Conservation (phyloP, 2,888 invertebrate species). For the Choristoneura rosaceana region DNA sequence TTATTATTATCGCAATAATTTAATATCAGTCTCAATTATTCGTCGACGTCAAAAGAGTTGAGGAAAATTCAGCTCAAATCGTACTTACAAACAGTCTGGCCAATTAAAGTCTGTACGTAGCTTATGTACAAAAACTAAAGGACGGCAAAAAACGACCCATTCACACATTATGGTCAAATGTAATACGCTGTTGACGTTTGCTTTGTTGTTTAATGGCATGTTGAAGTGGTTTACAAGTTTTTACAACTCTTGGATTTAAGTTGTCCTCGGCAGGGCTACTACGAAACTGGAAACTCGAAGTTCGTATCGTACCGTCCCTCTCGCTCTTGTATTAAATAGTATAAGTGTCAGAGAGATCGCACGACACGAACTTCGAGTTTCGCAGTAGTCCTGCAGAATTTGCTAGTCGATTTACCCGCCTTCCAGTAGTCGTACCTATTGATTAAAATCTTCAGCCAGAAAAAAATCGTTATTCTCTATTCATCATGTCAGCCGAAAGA, state of each 20-base stretch:
- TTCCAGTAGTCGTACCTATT: no score
- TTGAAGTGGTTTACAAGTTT: neutral
- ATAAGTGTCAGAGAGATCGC: no score
- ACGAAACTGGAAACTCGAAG: no score
- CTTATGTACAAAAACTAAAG: constrained; percentile 6
- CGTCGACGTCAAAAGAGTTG: neutral
- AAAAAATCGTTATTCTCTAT: no score
- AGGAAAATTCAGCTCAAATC: constrained; percentile 15
- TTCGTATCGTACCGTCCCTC: no score
- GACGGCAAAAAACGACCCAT: neutral
- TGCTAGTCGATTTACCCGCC: no score
- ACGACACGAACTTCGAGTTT: no score
- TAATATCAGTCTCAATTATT: neutral
- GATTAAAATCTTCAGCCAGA: no score
- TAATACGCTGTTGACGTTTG: neutral
- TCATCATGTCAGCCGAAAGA: no score
- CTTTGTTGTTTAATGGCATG: neutral
- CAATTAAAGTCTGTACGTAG: neutral
- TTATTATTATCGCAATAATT: neutral
- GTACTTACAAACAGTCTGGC: neutral
- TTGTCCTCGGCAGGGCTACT: no score
- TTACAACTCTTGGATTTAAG: neutral
- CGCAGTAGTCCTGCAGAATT: no score
- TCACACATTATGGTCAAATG: neutral
- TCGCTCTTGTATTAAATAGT: no score